These are phyloP conservation scores for Nothocercus nigrocapillus DNA, from an alignment of 2,113 vertebrate genomes.

Conservation along the genomic window DNA sequence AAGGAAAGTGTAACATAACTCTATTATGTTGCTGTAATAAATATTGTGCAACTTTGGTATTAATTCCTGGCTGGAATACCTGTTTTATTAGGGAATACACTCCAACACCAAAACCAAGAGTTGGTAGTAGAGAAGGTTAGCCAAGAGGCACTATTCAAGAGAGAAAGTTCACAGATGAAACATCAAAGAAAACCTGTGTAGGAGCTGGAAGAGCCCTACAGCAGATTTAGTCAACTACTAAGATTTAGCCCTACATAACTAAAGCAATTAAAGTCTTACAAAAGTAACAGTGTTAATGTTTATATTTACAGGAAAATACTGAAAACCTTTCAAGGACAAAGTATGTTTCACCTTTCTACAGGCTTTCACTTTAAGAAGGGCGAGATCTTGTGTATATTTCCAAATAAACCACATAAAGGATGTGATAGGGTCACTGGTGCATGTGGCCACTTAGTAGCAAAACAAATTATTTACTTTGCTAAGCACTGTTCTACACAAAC, in stretches of 20 bases:
- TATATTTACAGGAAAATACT: not conserved
- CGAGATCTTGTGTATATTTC: not conserved
- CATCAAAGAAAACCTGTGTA: not conserved
- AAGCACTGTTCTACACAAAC: not conserved
- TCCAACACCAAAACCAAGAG: not conserved
- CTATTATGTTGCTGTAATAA: not conserved
- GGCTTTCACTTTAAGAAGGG: not conserved
- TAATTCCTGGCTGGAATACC: not conserved
- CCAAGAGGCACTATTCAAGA: not conserved
- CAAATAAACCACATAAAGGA: not conserved
- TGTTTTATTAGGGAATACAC: not conserved
- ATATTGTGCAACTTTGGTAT: not conserved
- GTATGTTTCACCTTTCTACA: not conserved
- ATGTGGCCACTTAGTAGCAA: not conserved
- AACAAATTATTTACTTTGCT: not conserved
- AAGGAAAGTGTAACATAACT: not conserved
- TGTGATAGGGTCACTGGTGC: not conserved
- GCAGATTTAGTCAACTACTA: not conserved
- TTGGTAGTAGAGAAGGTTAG: not conserved
- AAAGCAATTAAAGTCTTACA: not conserved
- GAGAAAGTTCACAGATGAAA: not conserved
- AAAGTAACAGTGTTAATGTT: not conserved
- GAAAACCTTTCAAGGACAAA: not conserved
- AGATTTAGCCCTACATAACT: not conserved
- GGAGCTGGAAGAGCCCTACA: not conserved